These are phyloP conservation scores for Itoplectis maculator DNA, from an alignment of 2,888 invertebrate genomes.

Conservation along the genomic window DNA sequence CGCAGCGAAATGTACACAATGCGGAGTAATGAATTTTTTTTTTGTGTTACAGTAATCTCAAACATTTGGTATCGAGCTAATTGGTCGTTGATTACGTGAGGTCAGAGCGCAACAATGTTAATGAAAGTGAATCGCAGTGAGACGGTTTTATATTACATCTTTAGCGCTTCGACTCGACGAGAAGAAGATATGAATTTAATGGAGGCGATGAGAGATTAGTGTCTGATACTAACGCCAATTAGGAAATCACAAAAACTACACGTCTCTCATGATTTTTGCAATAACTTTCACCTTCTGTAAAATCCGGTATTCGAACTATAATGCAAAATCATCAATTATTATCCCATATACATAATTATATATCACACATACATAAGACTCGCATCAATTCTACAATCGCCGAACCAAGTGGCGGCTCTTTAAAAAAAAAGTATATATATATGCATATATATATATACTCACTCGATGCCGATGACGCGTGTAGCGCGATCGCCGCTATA, in stretches of 20 bases:
- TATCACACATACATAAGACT: conserved; percentile 37
- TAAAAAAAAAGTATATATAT: no score
- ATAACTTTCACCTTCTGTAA: conserved; percentile 76
- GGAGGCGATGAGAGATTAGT: conserved; percentile 54
- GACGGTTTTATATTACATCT: conserved; percentile 17
- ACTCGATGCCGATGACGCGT: conserved; percentile 78
- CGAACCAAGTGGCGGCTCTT: conserved; percentile 32
- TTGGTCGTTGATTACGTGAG: conserved; percentile 45
- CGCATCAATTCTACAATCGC: neutral
- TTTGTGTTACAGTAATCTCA: conserved; percentile 10
- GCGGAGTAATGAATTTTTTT: conserved; percentile 28
- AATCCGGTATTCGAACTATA: conserved; percentile 78
- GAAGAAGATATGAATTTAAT: neutral
- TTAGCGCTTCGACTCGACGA: neutral
- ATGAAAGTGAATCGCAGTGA: conserved; percentile 50
- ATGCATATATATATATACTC: conserved; percentile 76
- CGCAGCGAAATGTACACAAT: conserved; percentile 43
- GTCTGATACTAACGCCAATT: conserved; percentile 42
- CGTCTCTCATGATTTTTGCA: conserved; percentile 66
- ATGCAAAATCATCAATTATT: conserved; percentile 71
- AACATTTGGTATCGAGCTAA: conserved; percentile 25
- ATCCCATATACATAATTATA: conserved; percentile 22
- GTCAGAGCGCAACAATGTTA: conserved; percentile 29
- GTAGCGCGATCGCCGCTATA: conserved; percentile 75
- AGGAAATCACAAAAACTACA: conserved; percentile 61